phyloP scores from a whole-genome alignment of 2,113 vertebrate species.

The Myocastor coypus region DNA sequence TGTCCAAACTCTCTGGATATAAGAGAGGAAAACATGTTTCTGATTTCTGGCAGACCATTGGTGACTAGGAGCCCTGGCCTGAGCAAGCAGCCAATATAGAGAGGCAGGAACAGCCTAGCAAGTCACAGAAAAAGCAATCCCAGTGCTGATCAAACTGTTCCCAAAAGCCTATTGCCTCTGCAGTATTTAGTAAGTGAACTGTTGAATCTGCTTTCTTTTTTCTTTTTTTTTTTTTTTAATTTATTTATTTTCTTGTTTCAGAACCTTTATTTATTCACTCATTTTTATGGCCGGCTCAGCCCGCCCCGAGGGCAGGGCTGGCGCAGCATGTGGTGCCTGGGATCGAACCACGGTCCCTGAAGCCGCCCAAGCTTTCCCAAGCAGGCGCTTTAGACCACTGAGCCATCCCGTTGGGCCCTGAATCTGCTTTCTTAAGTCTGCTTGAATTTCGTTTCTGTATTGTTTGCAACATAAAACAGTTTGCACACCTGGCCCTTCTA shows the following conservation, averaged over 20 bases:
- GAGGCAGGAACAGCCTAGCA: slow-evolving; percentile 19
- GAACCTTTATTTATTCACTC: too few species aligned
- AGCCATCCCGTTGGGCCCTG: too few species aligned
- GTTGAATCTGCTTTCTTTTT: background rate
- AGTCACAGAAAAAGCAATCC: background rate
- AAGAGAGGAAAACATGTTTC: background rate
- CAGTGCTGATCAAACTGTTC: slow-evolving; percentile 9
- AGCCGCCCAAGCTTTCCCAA: too few species aligned
- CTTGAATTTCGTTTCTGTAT: slow-evolving; percentile 35
- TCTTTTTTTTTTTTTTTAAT: too few species aligned
- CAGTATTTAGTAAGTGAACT: background rate
- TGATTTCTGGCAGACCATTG: slow-evolving; percentile 10
- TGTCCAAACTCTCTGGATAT: background rate
- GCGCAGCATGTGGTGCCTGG: too few species aligned
- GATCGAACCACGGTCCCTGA: too few species aligned
- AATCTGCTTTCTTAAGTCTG: background rate
- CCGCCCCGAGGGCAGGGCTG: too few species aligned
- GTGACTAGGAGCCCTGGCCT: background rate
- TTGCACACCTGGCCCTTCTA: background rate
- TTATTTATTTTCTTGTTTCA: too few species aligned
- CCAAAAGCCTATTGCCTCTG: background rate
- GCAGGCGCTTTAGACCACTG: too few species aligned
- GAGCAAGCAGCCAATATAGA: background rate
- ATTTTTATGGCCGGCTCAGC: too few species aligned
- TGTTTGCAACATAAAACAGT: background rate